Evolutionary conservation across 2,797 vertebrate genomes (phyloP), one percentile per base, ranked within the genome.

Genomic region (Enteromius argenteus): DNA sequence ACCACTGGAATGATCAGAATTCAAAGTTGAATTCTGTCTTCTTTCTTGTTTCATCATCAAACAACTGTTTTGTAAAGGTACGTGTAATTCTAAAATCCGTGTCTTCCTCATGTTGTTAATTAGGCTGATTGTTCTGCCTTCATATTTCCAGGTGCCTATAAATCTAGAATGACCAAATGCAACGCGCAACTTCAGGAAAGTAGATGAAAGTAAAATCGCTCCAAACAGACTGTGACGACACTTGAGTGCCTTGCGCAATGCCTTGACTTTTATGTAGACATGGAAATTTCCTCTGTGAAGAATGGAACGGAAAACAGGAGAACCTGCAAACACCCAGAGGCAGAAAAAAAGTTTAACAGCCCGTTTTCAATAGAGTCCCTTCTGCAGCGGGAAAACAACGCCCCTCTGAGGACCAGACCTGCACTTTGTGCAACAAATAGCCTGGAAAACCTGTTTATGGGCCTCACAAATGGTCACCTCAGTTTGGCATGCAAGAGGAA

Each of bases 361-460:
- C 37, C 11, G 37, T 83, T 77, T 49, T 84, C 82, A 21, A 77
- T 84, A 0, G 64, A 84, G 39, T 78, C 64, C 4, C 75, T 84
- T 46, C 27, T 84, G 51, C 66, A 46, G 21, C 49, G 51, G 37
- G 64, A 78, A 7, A 78, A 21, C 66, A 62, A 64, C 64, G 19
- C 51, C 35, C 7, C 72, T 11, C 10, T 21, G 72, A 42, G 72
- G 23, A 49, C 23, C 32, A 76, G 32, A 23, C 51, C 53, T 60
- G 37, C 10, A 44, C 11, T 13, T 66, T 49, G 17, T 67, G 30
- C n/a, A 44, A 37, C 39, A 0, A 35, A 4, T 1, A 64, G 30
- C n/a, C 15, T n/a, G 6, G 23, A 32, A 27, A 64, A 66, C 42
- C 0, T 7, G 3, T 75, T 17, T 67, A 10, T 39, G 35, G 7